Percentiles rank a stretch among this genome's conserved stretches.
phyloP scores from a whole-genome alignment of 2,113 vertebrate genomes.

The Laticauda laticaudata region DNA sequence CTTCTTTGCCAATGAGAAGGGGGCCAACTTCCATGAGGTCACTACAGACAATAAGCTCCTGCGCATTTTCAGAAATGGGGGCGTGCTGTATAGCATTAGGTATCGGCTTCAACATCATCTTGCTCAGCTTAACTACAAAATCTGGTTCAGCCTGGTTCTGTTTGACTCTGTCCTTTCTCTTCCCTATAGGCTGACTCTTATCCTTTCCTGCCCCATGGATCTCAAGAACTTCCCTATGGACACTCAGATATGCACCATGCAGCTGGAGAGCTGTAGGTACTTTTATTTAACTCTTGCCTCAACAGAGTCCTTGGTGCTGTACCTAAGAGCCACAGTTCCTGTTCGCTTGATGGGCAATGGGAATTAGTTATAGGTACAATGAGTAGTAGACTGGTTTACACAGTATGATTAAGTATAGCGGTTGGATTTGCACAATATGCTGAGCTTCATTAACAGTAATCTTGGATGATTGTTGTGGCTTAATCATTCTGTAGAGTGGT shows the following conservation, averaged over 20 bases:
- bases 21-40: conserved; percentile 91
- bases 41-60: conserved; percentile 93
- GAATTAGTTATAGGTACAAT: neutral
- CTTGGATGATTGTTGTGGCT: neutral
- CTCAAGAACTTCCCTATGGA: conserved; percentile 98
- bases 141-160: neutral
- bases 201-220: conserved; percentile 93
- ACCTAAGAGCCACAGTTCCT: no score
- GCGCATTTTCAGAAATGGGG: conserved; percentile 91
- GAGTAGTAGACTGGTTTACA: neutral
- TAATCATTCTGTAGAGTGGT: neutral
- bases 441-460: neutral
- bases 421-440: neutral
- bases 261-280: conserved; percentile 95
- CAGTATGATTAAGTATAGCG: neutral
- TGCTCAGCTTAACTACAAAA: no score
- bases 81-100: conserved; percentile 94
- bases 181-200: conserved; percentile 83
- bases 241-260: conserved; percentile 93
- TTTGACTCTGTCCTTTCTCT: conserved; percentile 30
- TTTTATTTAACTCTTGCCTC: neutral
- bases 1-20: conserved; percentile 94
- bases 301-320: neutral
- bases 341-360: neutral
- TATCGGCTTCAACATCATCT: conserved; percentile 29